phyloP scores from a whole-genome alignment of 1,140 invertebrate genomes.

The Pseudomyrmex flavicornis region DNA sequence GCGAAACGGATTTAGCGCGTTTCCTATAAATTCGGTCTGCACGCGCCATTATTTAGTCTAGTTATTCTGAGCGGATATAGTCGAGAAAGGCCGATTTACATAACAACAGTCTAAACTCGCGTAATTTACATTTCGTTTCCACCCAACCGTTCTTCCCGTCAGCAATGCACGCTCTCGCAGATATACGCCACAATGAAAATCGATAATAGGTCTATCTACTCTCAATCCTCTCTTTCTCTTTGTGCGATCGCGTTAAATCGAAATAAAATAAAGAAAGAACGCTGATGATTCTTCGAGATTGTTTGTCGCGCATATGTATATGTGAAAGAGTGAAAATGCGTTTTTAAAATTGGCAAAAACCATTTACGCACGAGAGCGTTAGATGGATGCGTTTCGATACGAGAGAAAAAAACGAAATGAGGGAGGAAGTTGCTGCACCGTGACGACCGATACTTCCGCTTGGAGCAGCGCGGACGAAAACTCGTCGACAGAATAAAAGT shows the following conservation, averaged over 20 bases:
- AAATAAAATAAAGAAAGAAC: background rate
- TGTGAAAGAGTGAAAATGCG: background rate
- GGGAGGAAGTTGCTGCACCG: slow-evolving; percentile 70
- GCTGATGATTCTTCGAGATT: background rate
- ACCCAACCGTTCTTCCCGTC: slow-evolving; percentile 6
- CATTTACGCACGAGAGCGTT: slow-evolving; percentile 15
- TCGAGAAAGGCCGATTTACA: slow-evolving; percentile 63
- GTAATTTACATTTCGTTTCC: slow-evolving; percentile 68
- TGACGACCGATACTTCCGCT: slow-evolving; percentile 66
- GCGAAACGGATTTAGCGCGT: slow-evolving; percentile 8
- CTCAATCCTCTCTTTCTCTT: too few relatives aligned
- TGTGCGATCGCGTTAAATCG: too few relatives aligned
- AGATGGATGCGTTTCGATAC: slow-evolving; percentile 9
- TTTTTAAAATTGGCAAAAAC: background rate
- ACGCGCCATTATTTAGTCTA: slow-evolving; percentile 45
- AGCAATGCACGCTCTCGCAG: background rate
- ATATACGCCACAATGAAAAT: slow-evolving; percentile 46
- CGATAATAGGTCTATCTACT: slow-evolving; percentile 10
- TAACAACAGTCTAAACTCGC: slow-evolving; percentile 64
- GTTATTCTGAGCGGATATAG: slow-evolving; percentile 57
- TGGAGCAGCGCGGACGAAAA: slow-evolving; percentile 44
- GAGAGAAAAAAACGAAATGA: slow-evolving; percentile 55
- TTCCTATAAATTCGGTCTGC: slow-evolving; percentile 49
- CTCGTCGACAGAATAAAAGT: slow-evolving; percentile 61
- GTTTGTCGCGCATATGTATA: background rate